A percentile compares a stretch with the other conserved stretches of the same genome.
Conservation (phyloP, 2,113 vertebrate species). For the Leptocoma aspasia region DNA sequence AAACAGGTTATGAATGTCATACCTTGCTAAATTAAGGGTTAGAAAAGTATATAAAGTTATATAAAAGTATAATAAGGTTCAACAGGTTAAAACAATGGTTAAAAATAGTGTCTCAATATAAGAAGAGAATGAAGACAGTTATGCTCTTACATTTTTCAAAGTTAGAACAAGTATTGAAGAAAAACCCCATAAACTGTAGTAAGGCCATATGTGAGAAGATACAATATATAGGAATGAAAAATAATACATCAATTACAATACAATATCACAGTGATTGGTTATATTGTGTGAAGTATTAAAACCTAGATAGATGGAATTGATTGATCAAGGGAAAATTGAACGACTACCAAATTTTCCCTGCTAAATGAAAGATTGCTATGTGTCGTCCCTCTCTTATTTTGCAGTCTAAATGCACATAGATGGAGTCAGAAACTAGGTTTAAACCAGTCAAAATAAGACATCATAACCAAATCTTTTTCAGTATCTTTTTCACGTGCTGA, state of each 20-base stretch:
- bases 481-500: neutral
- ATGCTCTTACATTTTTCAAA: neutral
- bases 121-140: neutral
- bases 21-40: neutral
- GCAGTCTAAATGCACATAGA: neutral
- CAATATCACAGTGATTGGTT: neutral
- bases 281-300: neutral
- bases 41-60: no score
- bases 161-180: neutral
- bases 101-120: neutral
- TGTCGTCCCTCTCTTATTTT: neutral
- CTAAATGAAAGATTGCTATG: neutral
- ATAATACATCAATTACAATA: neutral
- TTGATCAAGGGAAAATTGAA: neutral
- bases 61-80: neutral
- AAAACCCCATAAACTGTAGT: neutral
- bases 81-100: neutral
- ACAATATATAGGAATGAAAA: neutral
- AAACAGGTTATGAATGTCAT: neutral
- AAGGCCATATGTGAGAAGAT: neutral
- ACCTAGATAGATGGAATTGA: neutral
- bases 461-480: neutral
- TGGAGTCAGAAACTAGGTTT: neutral
- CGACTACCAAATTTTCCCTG: neutral
- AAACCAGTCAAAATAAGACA: neutral